These are phyloP conservation scores for Hypena proboscidalis DNA, from an alignment of 2,888 invertebrate genomes.

Conservation along the genomic window DNA sequence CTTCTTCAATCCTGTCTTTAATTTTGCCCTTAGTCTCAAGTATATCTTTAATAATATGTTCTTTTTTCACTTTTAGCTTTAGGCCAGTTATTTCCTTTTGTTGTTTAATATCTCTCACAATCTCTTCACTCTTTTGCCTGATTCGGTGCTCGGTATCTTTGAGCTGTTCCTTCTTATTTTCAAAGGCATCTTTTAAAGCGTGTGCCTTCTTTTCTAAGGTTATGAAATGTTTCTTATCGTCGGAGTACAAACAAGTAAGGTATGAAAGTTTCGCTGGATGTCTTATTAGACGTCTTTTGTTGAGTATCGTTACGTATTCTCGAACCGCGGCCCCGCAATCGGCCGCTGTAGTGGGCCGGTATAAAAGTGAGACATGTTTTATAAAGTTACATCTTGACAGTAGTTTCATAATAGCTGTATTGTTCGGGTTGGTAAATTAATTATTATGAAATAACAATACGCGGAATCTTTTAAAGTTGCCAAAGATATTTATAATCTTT, in stretches of 20 bases:
- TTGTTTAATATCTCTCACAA: conserved; percentile 76
- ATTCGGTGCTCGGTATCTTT: conserved; percentile 85
- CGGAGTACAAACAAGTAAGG: conserved; percentile 62
- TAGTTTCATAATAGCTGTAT: conserved; percentile 56
- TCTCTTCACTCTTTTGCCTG: conserved; percentile 69
- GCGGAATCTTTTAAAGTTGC: too few relatives aligned
- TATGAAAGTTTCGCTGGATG: conserved; percentile 49
- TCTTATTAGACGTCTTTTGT: conserved; percentile 42
- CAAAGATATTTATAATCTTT: too few relatives aligned
- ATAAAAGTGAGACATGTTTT: conserved; percentile 53
- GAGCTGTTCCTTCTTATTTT: conserved; percentile 86
- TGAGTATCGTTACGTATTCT: conserved; percentile 45
- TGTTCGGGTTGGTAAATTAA: not conserved
- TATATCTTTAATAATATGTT: conserved; percentile 88
- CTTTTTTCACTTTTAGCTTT: conserved; percentile 84
- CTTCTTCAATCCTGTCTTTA: conserved; percentile 89
- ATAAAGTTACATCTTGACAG: conserved; percentile 51
- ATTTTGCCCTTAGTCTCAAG: conserved; percentile 89
- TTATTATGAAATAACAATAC: not conserved
- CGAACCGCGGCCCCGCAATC: conserved; percentile 46
- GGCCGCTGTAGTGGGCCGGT: conserved; percentile 37
- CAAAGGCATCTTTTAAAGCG: conserved; percentile 84
- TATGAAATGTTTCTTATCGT: conserved; percentile 70
- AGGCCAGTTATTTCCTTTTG: conserved; percentile 75
- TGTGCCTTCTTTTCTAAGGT: conserved; percentile 78